Evolutionary conservation across 2,888 invertebrate species (phyloP).

Genomic region (Torymus auratus): DNA sequence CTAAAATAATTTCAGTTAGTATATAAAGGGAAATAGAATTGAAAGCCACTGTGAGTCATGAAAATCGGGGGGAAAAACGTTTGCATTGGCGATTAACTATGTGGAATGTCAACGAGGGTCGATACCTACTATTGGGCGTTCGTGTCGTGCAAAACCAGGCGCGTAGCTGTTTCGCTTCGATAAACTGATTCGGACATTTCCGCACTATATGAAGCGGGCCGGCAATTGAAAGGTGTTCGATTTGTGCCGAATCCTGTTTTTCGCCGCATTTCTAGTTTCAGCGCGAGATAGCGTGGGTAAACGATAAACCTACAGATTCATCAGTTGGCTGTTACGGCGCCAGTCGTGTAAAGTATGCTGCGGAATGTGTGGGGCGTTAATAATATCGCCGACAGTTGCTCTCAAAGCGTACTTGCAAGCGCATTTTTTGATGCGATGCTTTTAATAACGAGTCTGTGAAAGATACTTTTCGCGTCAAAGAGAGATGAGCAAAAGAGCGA

Average conservation of each 20-base stretch:
- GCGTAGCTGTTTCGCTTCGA: constrained; percentile 34
- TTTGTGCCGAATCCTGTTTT: neutral
- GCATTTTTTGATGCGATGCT: too few relatives aligned
- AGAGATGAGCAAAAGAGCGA: constrained; percentile 1
- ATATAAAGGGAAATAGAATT: neutral
- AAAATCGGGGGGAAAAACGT: neutral
- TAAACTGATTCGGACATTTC: constrained; percentile 47
- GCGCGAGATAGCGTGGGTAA: too few relatives aligned
- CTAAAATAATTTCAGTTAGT: too few relatives aligned
- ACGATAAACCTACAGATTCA: neutral
- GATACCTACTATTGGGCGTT: neutral
- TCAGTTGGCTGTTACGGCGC: too few relatives aligned
- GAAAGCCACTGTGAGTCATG: neutral
- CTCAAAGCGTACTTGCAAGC: too few relatives aligned
- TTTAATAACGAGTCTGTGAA: too few relatives aligned
- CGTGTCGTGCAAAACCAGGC: constrained; percentile 34
- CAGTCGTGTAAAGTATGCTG: too few relatives aligned
- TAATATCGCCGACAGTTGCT: too few relatives aligned
- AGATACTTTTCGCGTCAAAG: too few relatives aligned
- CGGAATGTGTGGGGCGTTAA: too few relatives aligned
- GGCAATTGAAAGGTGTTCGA: constrained; percentile 46
- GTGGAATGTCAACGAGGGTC: constrained; percentile 13
- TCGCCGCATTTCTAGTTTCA: too few relatives aligned
- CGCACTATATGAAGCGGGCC: neutral
- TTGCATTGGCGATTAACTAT: constrained; percentile 24